Evolutionary conservation across 2,113 vertebrate species (phyloP).

Genomic region (Peromyscus maniculatus): DNA sequence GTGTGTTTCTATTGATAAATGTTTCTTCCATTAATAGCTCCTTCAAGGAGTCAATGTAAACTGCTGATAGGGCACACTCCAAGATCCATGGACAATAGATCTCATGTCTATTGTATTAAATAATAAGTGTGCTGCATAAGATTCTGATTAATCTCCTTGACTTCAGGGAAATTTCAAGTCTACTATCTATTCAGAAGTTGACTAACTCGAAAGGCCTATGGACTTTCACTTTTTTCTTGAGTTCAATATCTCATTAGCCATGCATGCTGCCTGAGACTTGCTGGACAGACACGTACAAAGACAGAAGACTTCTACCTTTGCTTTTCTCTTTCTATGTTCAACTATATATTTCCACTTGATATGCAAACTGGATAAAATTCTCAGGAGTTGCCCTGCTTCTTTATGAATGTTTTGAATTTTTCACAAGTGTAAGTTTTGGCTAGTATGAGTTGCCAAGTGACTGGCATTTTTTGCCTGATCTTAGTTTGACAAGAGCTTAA

Average conservation of each 20-base stretch:
- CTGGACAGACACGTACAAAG: background rate
- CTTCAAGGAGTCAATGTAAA: conserved; percentile 15
- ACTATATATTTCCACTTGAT: background rate
- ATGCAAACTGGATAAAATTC: background rate
- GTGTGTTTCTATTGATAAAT: background rate
- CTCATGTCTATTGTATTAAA: conserved; percentile 51
- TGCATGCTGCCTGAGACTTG: background rate
- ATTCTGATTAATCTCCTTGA: conserved; percentile 59
- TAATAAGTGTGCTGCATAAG: conserved; percentile 54
- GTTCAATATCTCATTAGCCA: conserved; percentile 31
- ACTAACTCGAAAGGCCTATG: background rate
- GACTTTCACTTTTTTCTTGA: conserved; percentile 46
- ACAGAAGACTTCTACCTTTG: background rate
- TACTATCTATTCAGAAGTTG: conserved; percentile 44
- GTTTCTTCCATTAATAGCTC: conserved; percentile 20
- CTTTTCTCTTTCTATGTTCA: background rate
- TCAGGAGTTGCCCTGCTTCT: background rate
- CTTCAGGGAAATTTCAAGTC: conserved; percentile 55
- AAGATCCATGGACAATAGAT: conserved; percentile 51
- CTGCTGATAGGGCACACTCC: background rate
- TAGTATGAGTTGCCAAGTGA: background rate
- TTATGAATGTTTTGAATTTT: background rate
- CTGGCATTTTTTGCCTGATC: background rate
- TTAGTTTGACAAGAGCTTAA: background rate
- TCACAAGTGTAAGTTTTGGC: background rate